Conservation (phyloP, 2,797 vertebrate genomes). For the Fistularia commersonii region DNA sequence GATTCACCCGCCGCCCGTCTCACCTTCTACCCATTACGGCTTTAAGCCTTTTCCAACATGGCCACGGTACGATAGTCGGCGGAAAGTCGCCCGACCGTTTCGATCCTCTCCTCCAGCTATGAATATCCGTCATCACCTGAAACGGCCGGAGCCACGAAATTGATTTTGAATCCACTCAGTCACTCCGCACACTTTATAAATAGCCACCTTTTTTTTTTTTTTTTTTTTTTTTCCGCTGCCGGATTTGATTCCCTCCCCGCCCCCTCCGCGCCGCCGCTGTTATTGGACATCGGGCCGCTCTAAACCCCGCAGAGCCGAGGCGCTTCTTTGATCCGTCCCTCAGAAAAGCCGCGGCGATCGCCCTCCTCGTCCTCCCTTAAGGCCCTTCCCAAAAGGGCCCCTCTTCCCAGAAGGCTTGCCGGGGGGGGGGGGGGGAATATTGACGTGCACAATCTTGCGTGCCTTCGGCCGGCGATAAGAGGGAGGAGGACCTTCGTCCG, state of each 20-base stretch:
- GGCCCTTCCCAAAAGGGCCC: conserved; percentile 36
- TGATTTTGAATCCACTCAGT: conserved; percentile 65
- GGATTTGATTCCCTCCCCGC: conserved; percentile 45
- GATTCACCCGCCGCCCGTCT: neutral
- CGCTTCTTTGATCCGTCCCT: conserved; percentile 59
- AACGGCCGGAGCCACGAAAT: conserved; percentile 51
- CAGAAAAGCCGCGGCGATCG: conserved; percentile 47
- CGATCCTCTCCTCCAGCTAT: conserved; percentile 10
- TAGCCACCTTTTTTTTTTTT: conserved; percentile 55
- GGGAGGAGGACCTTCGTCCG: neutral
- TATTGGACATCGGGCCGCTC: conserved; percentile 52
- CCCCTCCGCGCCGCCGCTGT: conserved; percentile 40
- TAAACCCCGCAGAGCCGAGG: conserved; percentile 52
- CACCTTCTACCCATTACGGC: neutral
- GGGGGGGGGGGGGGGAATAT: conserved; percentile 33
- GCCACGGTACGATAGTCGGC: too few relatives aligned
- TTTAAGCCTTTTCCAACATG: neutral
- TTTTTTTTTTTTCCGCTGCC: too few relatives aligned
- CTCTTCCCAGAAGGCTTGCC: conserved; percentile 51
- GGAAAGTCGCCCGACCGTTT: too few relatives aligned
- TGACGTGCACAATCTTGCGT: conserved; percentile 25
- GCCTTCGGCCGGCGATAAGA: conserved; percentile 22
- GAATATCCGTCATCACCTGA: conserved; percentile 35
- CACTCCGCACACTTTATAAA: conserved; percentile 67
- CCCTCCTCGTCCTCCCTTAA: conserved; percentile 37